Percentiles rank a stretch among this genome's conserved stretches.
Conservation (phyloP, 2,888 invertebrate species). For the Hypomecis punctinalis region DNA sequence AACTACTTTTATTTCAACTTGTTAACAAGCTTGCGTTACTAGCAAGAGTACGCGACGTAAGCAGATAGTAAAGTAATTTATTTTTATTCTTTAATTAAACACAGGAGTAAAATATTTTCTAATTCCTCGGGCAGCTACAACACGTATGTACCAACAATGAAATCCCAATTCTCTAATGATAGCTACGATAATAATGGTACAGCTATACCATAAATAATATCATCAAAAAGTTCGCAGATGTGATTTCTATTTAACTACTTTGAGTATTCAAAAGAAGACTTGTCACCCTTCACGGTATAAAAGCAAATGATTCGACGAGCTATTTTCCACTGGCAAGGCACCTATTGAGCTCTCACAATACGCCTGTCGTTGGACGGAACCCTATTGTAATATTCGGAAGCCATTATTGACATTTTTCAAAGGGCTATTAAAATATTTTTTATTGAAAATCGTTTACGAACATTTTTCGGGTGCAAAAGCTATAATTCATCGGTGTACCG, state of each 20-base stretch:
- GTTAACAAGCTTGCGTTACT: too few species aligned
- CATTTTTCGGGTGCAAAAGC: slow-evolving; percentile 53
- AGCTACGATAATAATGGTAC: neutral
- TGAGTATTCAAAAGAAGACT: slow-evolving; percentile 61
- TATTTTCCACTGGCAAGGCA: slow-evolving; percentile 74
- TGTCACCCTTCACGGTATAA: slow-evolving; percentile 68
- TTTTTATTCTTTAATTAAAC: too few species aligned
- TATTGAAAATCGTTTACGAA: slow-evolving; percentile 71
- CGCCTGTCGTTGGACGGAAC: slow-evolving; percentile 74
- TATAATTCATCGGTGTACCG: slow-evolving; percentile 56
- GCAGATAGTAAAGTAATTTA: too few species aligned
- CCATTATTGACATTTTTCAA: slow-evolving; percentile 82
- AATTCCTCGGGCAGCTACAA: too few species aligned
- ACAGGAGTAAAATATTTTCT: too few species aligned
- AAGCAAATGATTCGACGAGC: slow-evolving; percentile 72
- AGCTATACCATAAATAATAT: slow-evolving; percentile 11
- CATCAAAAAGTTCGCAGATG: slow-evolving; percentile 48
- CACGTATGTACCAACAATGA: too few species aligned
- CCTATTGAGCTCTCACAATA: slow-evolving; percentile 76
- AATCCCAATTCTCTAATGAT: too few species aligned
- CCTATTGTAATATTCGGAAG: slow-evolving; percentile 78
- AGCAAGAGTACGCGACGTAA: too few species aligned
- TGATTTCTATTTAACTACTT: slow-evolving; percentile 62
- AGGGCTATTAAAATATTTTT: slow-evolving; percentile 76
- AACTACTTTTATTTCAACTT: too few species aligned